Evolutionary conservation across 2,888 invertebrate species (phyloP).

Genomic region (Calliphora vomitoria): DNA sequence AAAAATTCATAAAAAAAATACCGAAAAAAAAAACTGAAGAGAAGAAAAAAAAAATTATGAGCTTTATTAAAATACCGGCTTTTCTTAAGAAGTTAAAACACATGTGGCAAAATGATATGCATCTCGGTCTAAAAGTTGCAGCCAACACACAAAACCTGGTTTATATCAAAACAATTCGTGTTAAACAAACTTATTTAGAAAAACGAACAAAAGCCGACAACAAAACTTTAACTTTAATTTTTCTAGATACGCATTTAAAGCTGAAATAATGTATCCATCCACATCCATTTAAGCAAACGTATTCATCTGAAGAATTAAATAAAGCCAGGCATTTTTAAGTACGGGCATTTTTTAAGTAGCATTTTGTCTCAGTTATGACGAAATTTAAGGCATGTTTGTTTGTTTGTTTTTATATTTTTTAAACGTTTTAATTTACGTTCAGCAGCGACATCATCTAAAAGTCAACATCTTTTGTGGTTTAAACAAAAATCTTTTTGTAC

Average conservation of each 20-base stretch:
- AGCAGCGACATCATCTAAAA: neutral
- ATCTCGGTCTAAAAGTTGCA: slow-evolving; percentile 63
- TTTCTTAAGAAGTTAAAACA: slow-evolving; percentile 68
- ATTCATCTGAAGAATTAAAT: neutral
- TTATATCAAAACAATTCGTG: slow-evolving; percentile 60
- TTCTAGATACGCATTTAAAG: slow-evolving; percentile 42
- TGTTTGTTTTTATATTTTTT: slow-evolving; percentile 49
- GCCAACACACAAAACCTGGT: slow-evolving; percentile 61
- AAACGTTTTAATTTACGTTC: slow-evolving; percentile 60
- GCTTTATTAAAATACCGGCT: slow-evolving; percentile 66
- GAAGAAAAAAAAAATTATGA: slow-evolving; percentile 41
- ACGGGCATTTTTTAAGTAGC: slow-evolving; percentile 61
- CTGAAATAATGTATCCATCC: neutral
- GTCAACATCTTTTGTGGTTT: slow-evolving; percentile 20
- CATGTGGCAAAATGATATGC: slow-evolving; percentile 70
- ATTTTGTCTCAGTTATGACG: slow-evolving; percentile 64
- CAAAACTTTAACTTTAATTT: slow-evolving; percentile 19
- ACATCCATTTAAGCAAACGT: neutral
- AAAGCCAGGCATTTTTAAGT: neutral
- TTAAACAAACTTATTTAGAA: slow-evolving; percentile 69
- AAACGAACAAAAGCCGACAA: slow-evolving; percentile 66
- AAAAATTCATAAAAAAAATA: slow-evolving; percentile 10
- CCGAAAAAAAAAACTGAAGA: slow-evolving; percentile 29
- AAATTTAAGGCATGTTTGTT: slow-evolving; percentile 54
- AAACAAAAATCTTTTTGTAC: slow-evolving; percentile 5